phyloP scores from a whole-genome alignment of 2,888 invertebrate species.

The Adelognathus sp. region DNA sequence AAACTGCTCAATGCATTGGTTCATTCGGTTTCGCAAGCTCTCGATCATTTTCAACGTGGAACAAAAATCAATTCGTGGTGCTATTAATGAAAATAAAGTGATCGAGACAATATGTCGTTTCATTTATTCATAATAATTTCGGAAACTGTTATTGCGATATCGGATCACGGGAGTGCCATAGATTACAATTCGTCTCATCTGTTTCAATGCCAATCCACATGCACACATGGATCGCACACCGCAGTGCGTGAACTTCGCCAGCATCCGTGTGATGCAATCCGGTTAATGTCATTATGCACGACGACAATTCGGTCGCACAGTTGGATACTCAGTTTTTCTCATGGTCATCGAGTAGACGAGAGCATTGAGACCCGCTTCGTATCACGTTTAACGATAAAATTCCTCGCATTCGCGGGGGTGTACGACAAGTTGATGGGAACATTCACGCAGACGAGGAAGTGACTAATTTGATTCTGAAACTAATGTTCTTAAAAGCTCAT shows the following conservation, averaged over 20 bases:
- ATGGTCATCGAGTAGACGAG: conserved; percentile 19
- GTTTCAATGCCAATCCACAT: background rate
- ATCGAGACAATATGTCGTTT: no score
- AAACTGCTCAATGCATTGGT: no score
- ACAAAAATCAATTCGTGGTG: no score
- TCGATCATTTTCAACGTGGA: no score
- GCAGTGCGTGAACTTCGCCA: conserved; percentile 2
- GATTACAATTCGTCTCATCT: background rate
- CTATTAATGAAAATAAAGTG: no score
- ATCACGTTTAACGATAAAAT: conserved; percentile 9
- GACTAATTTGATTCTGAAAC: conserved; percentile 30
- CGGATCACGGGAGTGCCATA: no score
- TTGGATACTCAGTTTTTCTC: background rate
- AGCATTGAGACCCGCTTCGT: background rate
- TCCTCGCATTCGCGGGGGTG: conserved; percentile 24
- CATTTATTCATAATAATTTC: no score
- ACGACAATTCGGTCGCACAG: background rate
- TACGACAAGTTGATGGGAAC: background rate
- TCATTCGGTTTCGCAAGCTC: no score
- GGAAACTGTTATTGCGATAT: no score
- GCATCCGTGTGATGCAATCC: conserved; percentile 10
- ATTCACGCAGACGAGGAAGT: conserved; percentile 34
- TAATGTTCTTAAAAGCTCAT: conserved; percentile 13
- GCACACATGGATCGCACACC: background rate
- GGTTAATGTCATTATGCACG: background rate